Evolutionary conservation across 2,113 vertebrate genomes (phyloP).

Genomic region (Protomyctophum bolini): DNA sequence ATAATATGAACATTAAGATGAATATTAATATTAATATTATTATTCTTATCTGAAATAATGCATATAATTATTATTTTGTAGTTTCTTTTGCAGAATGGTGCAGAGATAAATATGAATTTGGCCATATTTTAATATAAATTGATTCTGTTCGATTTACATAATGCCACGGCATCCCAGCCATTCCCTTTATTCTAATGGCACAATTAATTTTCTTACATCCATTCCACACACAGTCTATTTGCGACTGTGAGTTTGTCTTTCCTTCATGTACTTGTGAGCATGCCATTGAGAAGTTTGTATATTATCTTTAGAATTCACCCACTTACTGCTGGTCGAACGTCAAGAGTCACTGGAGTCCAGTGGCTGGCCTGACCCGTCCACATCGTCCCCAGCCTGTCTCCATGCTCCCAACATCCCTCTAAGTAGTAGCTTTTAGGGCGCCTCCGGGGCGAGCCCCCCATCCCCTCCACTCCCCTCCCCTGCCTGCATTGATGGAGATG

Average conservation of each 20-base stretch:
- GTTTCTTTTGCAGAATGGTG: background rate
- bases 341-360: conserved; percentile 62
- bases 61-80: background rate
- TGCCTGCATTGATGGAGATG: conserved; percentile 78
- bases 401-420: conserved; percentile 63
- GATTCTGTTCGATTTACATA: background rate
- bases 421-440: conserved; percentile 58
- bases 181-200: background rate
- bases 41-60: background rate
- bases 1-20: no score
- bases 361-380: conserved; percentile 64
- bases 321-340: conserved; percentile 41
- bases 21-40: no score
- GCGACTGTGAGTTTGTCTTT: conserved; percentile 26
- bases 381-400: conserved; percentile 64
- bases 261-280: conserved; percentile 32
- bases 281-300: background rate
- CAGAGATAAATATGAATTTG: background rate
- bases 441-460: conserved; percentile 33
- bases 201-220: background rate
- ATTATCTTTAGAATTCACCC: background rate
- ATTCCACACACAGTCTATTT: background rate
- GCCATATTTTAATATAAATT: background rate
- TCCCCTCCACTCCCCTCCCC: no score
- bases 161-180: background rate